Evolutionary conservation across 2,797 vertebrate genomes (phyloP).

Genomic region (Halcyon smyrnensis): DNA sequence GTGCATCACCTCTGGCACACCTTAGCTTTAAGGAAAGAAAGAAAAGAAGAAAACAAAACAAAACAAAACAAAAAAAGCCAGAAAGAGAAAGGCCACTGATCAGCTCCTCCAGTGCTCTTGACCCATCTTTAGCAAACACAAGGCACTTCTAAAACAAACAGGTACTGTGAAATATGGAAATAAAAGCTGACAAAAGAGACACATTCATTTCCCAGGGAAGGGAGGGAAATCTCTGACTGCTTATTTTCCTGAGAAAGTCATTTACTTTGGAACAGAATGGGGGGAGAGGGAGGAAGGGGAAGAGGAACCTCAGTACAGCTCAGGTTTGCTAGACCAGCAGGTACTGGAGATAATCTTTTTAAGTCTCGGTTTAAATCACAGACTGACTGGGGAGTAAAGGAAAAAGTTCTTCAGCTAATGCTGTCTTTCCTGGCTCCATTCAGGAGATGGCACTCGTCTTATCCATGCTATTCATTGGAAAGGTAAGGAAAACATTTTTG

Average conservation of each 20-base stretch:
- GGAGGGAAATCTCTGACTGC: constrained; percentile 40
- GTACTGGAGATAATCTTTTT: constrained; percentile 27
- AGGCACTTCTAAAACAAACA: constrained; percentile 78
- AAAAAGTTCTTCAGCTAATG: constrained; percentile 58
- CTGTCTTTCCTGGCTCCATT: constrained; percentile 35
- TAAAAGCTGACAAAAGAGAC: constrained; percentile 43
- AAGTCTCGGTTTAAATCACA: constrained; percentile 52
- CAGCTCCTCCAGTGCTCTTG: constrained; percentile 72
- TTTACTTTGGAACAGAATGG: constrained; percentile 66
- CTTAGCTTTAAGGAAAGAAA: constrained; percentile 71
- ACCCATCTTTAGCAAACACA: constrained; percentile 76
- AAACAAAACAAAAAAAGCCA: constrained; percentile 62
- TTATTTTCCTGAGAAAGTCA: constrained; percentile 70
- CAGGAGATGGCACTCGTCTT: constrained; percentile 12
- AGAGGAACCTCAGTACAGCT: constrained; percentile 25
- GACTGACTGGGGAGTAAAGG: constrained; percentile 29
- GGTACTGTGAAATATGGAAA: constrained; percentile 56
- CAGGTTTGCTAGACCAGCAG: constrained; percentile 44
- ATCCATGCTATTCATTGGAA: constrained; percentile 44
- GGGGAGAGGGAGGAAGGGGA: constrained; percentile 5
- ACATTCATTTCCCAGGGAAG: constrained; percentile 46
- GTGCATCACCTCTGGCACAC: constrained; percentile 78
- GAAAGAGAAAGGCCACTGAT: constrained; percentile 78
- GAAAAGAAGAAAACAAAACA: not conserved
- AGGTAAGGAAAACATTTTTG: constrained; percentile 56